Conservation (phyloP, 2,797 vertebrate genomes). For the Cryptoprocta ferox region DNA sequence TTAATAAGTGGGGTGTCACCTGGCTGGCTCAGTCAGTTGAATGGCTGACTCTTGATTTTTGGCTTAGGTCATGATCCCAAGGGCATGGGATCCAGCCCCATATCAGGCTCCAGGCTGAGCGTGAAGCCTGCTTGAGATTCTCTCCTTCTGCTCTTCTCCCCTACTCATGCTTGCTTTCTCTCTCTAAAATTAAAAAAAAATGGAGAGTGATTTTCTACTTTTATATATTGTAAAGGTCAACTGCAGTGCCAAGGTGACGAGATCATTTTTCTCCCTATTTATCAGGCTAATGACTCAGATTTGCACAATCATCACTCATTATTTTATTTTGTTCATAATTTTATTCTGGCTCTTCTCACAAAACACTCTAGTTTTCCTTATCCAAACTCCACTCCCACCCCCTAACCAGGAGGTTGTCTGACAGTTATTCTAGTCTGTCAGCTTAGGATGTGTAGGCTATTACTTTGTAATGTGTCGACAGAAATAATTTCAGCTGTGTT, state of each 20-base stretch:
- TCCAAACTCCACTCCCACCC: neutral
- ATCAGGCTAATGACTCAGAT: neutral
- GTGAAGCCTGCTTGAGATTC: no score
- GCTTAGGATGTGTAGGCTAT: neutral
- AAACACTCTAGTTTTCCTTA: neutral
- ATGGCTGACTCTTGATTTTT: no score
- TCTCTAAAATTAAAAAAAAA: no score
- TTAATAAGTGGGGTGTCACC: no score
- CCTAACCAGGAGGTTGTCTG: neutral
- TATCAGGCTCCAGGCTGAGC: no score
- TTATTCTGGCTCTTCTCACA: slow-evolving; percentile 32
- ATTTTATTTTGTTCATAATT: slow-evolving; percentile 50
- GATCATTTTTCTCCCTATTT: neutral
- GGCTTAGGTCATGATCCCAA: no score
- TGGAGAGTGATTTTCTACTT: neutral
- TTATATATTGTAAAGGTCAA: slow-evolving; percentile 17
- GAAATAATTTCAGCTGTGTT: neutral
- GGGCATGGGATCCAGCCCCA: no score
- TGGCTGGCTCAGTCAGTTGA: no score
- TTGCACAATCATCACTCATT: neutral
- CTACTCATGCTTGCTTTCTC: no score
- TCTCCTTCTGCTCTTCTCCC: no score
- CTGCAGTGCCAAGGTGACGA: neutral
- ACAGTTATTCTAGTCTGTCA: slow-evolving; percentile 58
- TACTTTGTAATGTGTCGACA: slow-evolving; percentile 45